Evolutionary conservation across 2,113 vertebrate genomes (phyloP).

Genomic region (Seriola dumerili): DNA sequence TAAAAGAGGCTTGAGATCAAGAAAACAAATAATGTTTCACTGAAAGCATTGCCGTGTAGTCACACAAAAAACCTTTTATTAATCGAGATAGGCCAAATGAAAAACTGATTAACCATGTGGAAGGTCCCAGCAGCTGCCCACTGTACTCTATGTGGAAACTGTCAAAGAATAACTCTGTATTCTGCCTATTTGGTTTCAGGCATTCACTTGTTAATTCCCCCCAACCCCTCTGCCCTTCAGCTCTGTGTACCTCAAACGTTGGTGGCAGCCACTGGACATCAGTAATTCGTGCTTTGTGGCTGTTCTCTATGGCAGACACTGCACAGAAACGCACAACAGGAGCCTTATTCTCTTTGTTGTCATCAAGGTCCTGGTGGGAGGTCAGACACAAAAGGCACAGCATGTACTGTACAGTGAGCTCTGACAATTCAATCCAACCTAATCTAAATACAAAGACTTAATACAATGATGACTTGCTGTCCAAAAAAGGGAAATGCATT

Average conservation of each 20-base stretch:
- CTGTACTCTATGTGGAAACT: background rate
- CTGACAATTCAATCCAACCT: slow-evolving; percentile 17
- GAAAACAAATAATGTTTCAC: slow-evolving; percentile 21
- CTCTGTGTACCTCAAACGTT: slow-evolving; percentile 86
- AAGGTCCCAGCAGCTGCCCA: background rate
- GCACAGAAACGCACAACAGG: slow-evolving; percentile 84
- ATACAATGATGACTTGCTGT: background rate
- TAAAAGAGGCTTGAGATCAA: slow-evolving; percentile 4
- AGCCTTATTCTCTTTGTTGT: slow-evolving; percentile 67
- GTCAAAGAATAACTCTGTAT: background rate
- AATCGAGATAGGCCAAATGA: slow-evolving; percentile 2
- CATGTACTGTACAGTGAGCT: slow-evolving; percentile 36
- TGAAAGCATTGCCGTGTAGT: background rate
- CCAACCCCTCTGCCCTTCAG: slow-evolving; percentile 18
- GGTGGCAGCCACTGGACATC: slow-evolving; percentile 92
- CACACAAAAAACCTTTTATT: slow-evolving; percentile 28
- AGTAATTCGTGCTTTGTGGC: slow-evolving; percentile 87
- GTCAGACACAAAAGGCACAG: slow-evolving; percentile 57
- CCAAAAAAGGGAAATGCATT: background rate
- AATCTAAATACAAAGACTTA: background rate
- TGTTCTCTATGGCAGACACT: slow-evolving; percentile 84
- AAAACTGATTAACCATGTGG: slow-evolving; percentile 6
- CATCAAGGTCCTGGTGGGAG: slow-evolving; percentile 70
- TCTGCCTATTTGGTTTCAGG: background rate
- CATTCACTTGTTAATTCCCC: slow-evolving; percentile 1